These are phyloP conservation scores for Hesperophylax magnus DNA, from an alignment of 1,140 invertebrate species.

Conservation along the genomic window DNA sequence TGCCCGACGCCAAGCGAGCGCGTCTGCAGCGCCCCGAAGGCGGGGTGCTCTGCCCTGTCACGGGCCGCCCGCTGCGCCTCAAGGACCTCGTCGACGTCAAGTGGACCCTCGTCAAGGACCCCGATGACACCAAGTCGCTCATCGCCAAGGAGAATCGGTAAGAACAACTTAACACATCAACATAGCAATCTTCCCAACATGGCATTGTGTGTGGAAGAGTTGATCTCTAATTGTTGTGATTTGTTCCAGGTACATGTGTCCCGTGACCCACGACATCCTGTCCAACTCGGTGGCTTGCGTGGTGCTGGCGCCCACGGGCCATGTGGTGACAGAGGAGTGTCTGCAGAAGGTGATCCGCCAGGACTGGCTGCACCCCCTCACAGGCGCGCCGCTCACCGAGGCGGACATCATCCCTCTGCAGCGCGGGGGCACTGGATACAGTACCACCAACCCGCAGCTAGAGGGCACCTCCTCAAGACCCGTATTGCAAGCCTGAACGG, in stretches of 20 bases:
- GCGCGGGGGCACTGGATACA: conserved; percentile 95
- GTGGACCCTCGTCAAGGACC: conserved; percentile 92
- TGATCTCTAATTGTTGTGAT: background rate
- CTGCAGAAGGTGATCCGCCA: conserved; percentile 97
- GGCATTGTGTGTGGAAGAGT: no score
- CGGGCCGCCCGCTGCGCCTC: conserved; percentile 63
- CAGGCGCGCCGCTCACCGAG: conserved; percentile 88
- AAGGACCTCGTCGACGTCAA: conserved; percentile 96
- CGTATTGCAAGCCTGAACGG: conserved; percentile 83
- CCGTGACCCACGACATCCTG: conserved; percentile 96
- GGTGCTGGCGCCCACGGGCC: conserved; percentile 85
- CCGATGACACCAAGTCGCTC: conserved; percentile 85
- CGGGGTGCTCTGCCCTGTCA: conserved; percentile 34
- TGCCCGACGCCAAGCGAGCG: conserved; percentile 85
- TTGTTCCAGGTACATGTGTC: conserved; percentile 86
- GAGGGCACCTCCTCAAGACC: conserved; percentile 89
- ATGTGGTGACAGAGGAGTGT: conserved; percentile 97
- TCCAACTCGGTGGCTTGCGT: conserved; percentile 95
- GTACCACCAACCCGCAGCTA: conserved; percentile 87
- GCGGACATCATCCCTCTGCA: conserved; percentile 94
- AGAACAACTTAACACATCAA: no score
- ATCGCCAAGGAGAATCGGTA: conserved; percentile 78
- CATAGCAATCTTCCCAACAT: no score
- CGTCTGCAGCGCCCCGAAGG: conserved; percentile 87
- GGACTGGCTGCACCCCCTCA: conserved; percentile 97